These are phyloP conservation scores for Xylocampa areola DNA, from an alignment of 2,888 invertebrate genomes.

Conservation along the genomic window DNA sequence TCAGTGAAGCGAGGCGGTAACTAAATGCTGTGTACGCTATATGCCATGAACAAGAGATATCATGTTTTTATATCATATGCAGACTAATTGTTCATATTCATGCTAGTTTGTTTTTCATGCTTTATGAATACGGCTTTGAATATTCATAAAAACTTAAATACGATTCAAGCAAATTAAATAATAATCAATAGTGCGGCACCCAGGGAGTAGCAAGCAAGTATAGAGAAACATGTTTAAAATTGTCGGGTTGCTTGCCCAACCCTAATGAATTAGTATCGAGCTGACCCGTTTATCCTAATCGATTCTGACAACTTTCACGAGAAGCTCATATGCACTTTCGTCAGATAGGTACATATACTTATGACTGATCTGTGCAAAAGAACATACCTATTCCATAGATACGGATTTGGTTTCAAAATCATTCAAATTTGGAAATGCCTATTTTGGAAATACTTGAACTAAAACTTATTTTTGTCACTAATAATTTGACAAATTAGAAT, in stretches of 20 bases:
- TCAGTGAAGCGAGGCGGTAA: conserved; percentile 54
- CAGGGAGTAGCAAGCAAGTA: conserved; percentile 6
- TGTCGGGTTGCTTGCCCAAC: conserved; percentile 31
- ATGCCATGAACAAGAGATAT: conserved; percentile 19
- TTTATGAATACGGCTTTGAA: not conserved
- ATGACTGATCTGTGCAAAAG: too few relatives aligned
- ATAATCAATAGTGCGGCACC: conserved; percentile 35
- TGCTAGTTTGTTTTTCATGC: conserved; percentile 7
- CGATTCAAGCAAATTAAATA: conserved; percentile 33
- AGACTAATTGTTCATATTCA: conserved; percentile 29
- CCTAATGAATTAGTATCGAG: conserved; percentile 48
- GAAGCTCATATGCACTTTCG: conserved; percentile 6
- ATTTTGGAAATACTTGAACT: conserved; percentile 2
- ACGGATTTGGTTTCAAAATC: conserved; percentile 28
- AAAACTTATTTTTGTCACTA: too few relatives aligned
- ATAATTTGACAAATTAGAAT: too few relatives aligned
- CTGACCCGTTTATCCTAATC: conserved; percentile 49
- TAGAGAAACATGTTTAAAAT: conserved; percentile 30
- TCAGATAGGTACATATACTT: too few relatives aligned
- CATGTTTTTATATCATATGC: conserved; percentile 19
- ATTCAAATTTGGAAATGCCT: conserved; percentile 16
- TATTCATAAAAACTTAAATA: conserved; percentile 1
- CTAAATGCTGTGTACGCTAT: conserved; percentile 42
- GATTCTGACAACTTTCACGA: conserved; percentile 40
- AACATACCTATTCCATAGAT: conserved; percentile 5